Percentiles rank a stretch among this genome's conserved stretches.
These are phyloP conservation scores for Pelusios castaneus DNA, from an alignment of 2,113 vertebrate genomes.

Conservation along the genomic window DNA sequence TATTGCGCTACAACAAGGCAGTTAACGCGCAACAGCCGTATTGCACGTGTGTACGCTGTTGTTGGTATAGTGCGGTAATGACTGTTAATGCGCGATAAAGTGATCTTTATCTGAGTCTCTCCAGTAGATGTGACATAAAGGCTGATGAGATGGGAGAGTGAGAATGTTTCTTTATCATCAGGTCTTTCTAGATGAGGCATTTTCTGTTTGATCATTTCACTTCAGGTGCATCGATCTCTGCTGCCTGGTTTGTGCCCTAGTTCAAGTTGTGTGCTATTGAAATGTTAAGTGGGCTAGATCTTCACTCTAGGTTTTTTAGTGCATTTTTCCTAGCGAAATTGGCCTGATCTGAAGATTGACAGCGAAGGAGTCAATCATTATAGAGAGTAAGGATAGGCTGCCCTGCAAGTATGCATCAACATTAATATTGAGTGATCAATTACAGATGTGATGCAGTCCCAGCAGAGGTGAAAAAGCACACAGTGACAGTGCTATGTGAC, in stretches of 20 bases:
- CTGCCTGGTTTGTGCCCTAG: neutral
- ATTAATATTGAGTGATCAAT: neutral
- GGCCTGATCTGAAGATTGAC: neutral
- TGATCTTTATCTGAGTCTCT: no score
- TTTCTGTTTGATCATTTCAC: neutral
- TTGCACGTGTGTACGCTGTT: no score
- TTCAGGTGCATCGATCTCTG: neutral
- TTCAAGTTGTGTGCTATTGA: neutral
- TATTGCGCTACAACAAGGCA: no score
- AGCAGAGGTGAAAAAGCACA: neutral
- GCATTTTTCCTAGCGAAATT: neutral
- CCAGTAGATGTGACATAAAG: neutral
- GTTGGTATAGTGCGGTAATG: no score
- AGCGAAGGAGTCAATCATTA: accelerated
- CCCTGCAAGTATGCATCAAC: neutral
- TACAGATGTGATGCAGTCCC: neutral
- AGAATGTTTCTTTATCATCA: no score
- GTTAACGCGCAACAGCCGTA: no score
- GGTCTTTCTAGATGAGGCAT: neutral
- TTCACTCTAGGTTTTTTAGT: neutral
- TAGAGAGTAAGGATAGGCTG: accelerated
- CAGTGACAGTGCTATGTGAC: neutral
- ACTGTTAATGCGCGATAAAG: no score
- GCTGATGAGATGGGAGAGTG: neutral
- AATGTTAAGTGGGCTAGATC: neutral